Conservation (phyloP, 2,888 invertebrate species). For the Leistus spinibarbis region DNA sequence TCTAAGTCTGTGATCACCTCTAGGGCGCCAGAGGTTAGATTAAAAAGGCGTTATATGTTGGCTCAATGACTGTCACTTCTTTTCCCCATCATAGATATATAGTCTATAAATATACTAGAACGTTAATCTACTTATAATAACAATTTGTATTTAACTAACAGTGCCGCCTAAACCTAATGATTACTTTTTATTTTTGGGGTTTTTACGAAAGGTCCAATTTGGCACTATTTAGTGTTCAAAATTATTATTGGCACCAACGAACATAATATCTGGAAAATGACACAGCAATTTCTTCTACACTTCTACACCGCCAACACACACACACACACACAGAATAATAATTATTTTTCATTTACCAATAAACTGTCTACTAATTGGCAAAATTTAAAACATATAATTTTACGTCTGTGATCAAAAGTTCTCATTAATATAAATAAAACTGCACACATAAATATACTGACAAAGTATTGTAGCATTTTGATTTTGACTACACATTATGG, state of each 20-base stretch:
- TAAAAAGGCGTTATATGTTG: not conserved
- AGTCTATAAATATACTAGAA: too few relatives aligned
- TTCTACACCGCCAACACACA: not conserved
- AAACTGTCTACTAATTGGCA: not conserved
- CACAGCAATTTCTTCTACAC: not conserved
- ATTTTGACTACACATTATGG: too few relatives aligned
- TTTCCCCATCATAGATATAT: too few relatives aligned
- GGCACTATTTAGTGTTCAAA: not conserved
- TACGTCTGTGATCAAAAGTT: too few relatives aligned
- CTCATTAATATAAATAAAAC: too few relatives aligned
- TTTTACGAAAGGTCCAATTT: not conserved
- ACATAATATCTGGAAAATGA: not conserved
- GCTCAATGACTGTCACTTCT: slow-evolving; percentile 29
- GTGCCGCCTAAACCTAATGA: not conserved
- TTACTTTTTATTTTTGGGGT: not conserved
- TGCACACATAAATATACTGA: not conserved
- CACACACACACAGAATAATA: not conserved
- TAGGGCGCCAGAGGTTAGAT: slow-evolving; percentile 18
- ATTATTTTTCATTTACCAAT: too few relatives aligned
- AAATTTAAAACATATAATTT: not conserved
- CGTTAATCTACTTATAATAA: slow-evolving; percentile 35
- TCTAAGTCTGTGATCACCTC: not conserved
- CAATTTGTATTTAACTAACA: not conserved
- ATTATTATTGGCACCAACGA: not conserved
- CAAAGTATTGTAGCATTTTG: too few relatives aligned